These are phyloP conservation scores for Clarias macrocephalus DNA, from an alignment of 2,113 vertebrate genomes.

Conservation along the genomic window DNA sequence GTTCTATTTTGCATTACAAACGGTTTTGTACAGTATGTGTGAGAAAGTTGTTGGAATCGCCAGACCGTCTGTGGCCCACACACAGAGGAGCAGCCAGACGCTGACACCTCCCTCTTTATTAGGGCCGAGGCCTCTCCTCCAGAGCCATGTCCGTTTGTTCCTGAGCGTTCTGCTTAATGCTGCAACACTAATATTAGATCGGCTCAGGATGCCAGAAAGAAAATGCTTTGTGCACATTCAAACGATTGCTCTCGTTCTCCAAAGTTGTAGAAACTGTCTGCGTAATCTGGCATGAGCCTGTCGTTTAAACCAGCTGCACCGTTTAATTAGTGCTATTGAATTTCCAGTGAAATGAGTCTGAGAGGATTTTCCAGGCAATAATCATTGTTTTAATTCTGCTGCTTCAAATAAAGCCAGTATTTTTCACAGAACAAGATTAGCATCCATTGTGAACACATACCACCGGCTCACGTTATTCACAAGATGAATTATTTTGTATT, in stretches of 20 bases:
- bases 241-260: conserved; percentile 73
- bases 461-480: background rate
- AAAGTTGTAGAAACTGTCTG: conserved; percentile 71
- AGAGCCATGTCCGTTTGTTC: conserved; percentile 59
- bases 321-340: conserved; percentile 76
- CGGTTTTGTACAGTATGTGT: background rate
- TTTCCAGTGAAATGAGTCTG: conserved; percentile 72
- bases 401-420: background rate
- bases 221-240: conserved; percentile 73
- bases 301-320: conserved; percentile 70
- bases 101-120: conserved; percentile 66
- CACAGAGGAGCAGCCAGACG: conserved; percentile 67
- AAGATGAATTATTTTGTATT: no score
- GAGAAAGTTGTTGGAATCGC: conserved; percentile 53
- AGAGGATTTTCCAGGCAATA: conserved; percentile 80
- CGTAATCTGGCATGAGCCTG: conserved; percentile 67
- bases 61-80: conserved; percentile 75
- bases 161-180: conserved; percentile 62
- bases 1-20: background rate
- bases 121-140: conserved; percentile 51
- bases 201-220: conserved; percentile 63
- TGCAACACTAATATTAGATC: conserved; percentile 72
- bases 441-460: background rate
- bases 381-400: conserved; percentile 84
- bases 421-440: background rate